Evolutionary conservation across 2,888 invertebrate species (phyloP).

Genomic region (Raillietiella orientalis): DNA sequence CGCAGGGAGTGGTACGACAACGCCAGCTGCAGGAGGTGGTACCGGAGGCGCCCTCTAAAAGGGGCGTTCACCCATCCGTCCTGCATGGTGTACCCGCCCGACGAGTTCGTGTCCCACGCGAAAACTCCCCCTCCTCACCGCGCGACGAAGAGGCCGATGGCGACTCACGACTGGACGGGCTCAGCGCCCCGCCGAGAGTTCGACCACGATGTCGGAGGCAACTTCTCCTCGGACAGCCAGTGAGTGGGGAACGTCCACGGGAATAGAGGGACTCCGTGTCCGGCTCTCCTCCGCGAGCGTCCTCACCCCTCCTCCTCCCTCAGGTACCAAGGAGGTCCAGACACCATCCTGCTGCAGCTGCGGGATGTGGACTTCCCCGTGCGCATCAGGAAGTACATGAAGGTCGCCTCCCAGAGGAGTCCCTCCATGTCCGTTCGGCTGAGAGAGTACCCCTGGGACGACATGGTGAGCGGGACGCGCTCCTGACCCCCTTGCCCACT

Average conservation of each 20-base stretch:
- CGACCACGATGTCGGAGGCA: slow-evolving; percentile 48
- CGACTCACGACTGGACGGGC: slow-evolving; percentile 7
- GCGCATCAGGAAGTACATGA: slow-evolving; percentile 66
- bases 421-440: slow-evolving; percentile 8
- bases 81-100: slow-evolving; percentile 72
- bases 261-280: slow-evolving; percentile 4
- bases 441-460: slow-evolving; percentile 5
- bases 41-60: slow-evolving; percentile 42
- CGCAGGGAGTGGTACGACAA: slow-evolving; percentile 57
- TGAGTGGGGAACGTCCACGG: slow-evolving; percentile 17
- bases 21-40: slow-evolving; percentile 57
- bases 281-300: no score
- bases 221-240: slow-evolving; percentile 55
- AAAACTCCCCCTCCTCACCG: no score
- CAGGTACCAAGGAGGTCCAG: slow-evolving; percentile 84
- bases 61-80: slow-evolving; percentile 71
- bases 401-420: slow-evolving; percentile 13
- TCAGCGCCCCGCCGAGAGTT: slow-evolving; percentile 43
- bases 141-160: no score
- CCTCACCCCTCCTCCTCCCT: slow-evolving; percentile 7
- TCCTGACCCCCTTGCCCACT: no score
- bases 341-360: slow-evolving; percentile 73
- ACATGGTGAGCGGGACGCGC: no score
- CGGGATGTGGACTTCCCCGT: slow-evolving; percentile 85
- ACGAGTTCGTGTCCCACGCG: no score